Percentiles rank a stretch among this genome's conserved stretches.
Conservation (phyloP, 2,888 invertebrate species). For the Cheilosia variabilis region DNA sequence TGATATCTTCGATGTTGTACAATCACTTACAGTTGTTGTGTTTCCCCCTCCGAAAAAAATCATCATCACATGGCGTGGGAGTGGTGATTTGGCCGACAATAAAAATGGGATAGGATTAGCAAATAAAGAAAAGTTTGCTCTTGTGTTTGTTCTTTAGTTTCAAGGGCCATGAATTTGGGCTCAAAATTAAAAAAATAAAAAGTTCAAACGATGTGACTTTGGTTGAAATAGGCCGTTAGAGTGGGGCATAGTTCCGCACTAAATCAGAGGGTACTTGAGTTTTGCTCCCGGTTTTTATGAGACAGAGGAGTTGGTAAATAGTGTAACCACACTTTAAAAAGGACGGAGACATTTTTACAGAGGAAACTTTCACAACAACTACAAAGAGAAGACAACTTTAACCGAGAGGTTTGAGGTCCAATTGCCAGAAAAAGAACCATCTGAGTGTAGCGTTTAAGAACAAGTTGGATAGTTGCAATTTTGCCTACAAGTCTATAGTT, state of each 20-base stretch:
- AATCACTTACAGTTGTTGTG: constrained; percentile 56
- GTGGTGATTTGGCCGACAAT: background rate
- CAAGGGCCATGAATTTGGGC: constrained; percentile 17
- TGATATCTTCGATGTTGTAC: constrained; percentile 65
- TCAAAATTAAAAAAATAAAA: background rate
- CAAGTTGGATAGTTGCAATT: too few species aligned
- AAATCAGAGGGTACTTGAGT: background rate
- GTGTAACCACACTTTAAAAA: too few species aligned
- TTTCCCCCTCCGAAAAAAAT: constrained; percentile 35
- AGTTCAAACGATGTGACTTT: constrained; percentile 15
- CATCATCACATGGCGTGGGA: constrained; percentile 26
- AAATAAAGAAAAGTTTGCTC: background rate
- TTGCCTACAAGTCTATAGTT: too few species aligned
- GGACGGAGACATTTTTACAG: too few species aligned
- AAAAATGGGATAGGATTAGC: constrained; percentile 17
- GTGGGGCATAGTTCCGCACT: background rate
- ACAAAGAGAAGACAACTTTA: too few species aligned
- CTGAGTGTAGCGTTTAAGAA: too few species aligned
- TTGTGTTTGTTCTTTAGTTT: background rate
- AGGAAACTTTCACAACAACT: too few species aligned
- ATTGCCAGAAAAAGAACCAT: too few species aligned
- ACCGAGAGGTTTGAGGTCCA: too few species aligned
- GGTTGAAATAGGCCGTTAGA: background rate
- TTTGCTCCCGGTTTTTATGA: too few species aligned
- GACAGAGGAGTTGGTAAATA: too few species aligned